Evolutionary conservation across 2,888 invertebrate species (phyloP).

Genomic region (Omphaloscelis lunosa): DNA sequence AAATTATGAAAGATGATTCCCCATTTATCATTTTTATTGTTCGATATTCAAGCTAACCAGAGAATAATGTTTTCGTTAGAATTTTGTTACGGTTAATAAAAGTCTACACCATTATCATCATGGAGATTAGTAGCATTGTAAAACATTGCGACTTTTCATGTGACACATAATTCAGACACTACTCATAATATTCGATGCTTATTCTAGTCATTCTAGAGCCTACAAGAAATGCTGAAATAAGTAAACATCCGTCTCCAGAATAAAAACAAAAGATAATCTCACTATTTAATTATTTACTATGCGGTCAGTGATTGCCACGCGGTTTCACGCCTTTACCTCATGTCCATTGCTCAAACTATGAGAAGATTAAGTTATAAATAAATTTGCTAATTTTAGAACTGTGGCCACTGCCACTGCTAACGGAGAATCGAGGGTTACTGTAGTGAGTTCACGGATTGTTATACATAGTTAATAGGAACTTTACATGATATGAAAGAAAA

Average conservation of each 20-base stretch:
- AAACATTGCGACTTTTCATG: not conserved
- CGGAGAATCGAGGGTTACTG: conserved; percentile 8
- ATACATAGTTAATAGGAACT: not conserved
- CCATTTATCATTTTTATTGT: conserved; percentile 20
- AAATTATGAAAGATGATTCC: conserved; percentile 7
- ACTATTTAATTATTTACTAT: conserved; percentile 14
- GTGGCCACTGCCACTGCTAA: conserved; percentile 41
- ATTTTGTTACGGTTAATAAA: conserved; percentile 10
- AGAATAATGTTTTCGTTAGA: not conserved
- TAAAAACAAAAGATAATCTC: conserved; percentile 13
- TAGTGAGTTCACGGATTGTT: not conserved
- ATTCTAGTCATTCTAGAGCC: not conserved
- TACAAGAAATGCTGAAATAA: conserved; percentile 4
- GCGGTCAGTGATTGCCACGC: conserved; percentile 23
- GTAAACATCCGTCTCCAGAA: not conserved
- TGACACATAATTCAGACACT: too few relatives aligned
- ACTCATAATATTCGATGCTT: not conserved
- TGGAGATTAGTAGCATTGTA: not conserved
- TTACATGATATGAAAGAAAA: not conserved
- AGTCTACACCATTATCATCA: not conserved
- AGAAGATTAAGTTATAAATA: conserved; percentile 47
- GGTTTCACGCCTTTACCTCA: conserved; percentile 35
- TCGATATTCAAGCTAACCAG: not conserved
- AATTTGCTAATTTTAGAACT: conserved; percentile 38
- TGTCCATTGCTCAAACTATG: conserved; percentile 42